Evolutionary conservation across 2,888 invertebrate species (phyloP).

Genomic region (Pristionchus mayeri): DNA sequence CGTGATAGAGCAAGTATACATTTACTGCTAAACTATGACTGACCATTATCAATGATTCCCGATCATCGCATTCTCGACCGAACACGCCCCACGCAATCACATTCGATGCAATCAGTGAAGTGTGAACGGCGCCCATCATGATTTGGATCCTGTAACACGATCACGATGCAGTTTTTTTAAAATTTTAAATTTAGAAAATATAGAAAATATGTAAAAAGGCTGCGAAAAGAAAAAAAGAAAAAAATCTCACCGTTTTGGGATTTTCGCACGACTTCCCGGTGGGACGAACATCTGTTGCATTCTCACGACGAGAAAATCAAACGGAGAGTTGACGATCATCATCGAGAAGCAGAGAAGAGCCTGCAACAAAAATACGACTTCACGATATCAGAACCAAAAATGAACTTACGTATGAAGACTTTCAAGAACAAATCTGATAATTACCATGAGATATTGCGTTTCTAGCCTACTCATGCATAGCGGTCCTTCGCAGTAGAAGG

Average conservation of each 20-base stretch:
- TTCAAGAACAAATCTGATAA: too few species aligned
- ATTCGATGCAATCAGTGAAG: not conserved
- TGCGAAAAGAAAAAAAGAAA: not conserved
- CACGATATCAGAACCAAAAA: not conserved
- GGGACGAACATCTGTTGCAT: constrained; percentile 10
- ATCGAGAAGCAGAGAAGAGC: not conserved
- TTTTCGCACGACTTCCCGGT: not conserved
- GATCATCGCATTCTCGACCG: not conserved
- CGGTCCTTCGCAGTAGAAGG: constrained; percentile 11
- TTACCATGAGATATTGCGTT: too few species aligned
- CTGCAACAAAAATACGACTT: not conserved
- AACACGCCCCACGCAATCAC: not conserved
- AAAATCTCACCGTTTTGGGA: not conserved
- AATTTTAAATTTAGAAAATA: not conserved
- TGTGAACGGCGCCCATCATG: not conserved
- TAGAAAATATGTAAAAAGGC: not conserved
- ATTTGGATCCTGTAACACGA: not conserved
- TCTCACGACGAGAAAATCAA: not conserved
- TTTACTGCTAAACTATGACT: not conserved
- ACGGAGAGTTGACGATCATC: not conserved
- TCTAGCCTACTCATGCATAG: too few species aligned
- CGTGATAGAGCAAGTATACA: too few species aligned
- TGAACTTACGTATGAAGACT: too few species aligned
- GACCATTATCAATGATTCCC: not conserved
- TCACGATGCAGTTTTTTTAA: not conserved